A percentile compares a stretch with the other conserved stretches of the same genome.
Conservation (phyloP, 2,113 vertebrate genomes). For the Telmatochromis brachygnathus region DNA sequence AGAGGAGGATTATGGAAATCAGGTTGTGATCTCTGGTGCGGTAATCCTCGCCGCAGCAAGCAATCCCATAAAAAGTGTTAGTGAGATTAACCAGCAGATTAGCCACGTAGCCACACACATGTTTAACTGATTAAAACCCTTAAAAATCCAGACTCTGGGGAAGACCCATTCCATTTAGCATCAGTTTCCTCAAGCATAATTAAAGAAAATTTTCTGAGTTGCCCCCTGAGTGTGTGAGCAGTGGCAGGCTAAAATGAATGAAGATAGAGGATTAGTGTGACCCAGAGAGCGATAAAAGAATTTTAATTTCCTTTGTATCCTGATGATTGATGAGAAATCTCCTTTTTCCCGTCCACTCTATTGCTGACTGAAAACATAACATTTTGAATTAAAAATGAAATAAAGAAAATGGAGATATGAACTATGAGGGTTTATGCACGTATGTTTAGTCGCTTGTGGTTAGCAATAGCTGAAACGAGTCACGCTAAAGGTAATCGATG, state of each 20-base stretch:
- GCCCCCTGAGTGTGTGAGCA: neutral
- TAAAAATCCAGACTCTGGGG: slow-evolving; percentile 50
- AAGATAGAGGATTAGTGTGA: slow-evolving; percentile 15
- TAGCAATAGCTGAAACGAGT: neutral
- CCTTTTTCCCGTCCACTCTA: neutral
- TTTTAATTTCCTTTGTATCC: slow-evolving; percentile 21
- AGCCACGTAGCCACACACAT: slow-evolving; percentile 62
- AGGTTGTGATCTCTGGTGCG: slow-evolving; percentile 56
- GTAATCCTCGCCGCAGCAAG: slow-evolving; percentile 56
- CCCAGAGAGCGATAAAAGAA: neutral
- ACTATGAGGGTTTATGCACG: neutral
- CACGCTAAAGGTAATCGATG: slow-evolving; percentile 9
- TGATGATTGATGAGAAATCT: slow-evolving; percentile 17
- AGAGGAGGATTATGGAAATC: slow-evolving; percentile 66
- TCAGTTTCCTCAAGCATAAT: slow-evolving; percentile 38
- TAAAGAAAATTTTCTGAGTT: slow-evolving; percentile 6
- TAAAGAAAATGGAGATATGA: neutral
- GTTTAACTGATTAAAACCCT: slow-evolving; percentile 67
- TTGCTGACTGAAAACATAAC: neutral
- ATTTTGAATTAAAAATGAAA: neutral
- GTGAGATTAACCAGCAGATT: slow-evolving; percentile 68
- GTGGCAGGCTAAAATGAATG: neutral
- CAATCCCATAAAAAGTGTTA: slow-evolving; percentile 70
- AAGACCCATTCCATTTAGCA: slow-evolving; percentile 25
- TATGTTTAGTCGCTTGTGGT: neutral